Evolutionary conservation across 2,797 vertebrate species (phyloP).

Genomic region (Phoebastria nigripes): DNA sequence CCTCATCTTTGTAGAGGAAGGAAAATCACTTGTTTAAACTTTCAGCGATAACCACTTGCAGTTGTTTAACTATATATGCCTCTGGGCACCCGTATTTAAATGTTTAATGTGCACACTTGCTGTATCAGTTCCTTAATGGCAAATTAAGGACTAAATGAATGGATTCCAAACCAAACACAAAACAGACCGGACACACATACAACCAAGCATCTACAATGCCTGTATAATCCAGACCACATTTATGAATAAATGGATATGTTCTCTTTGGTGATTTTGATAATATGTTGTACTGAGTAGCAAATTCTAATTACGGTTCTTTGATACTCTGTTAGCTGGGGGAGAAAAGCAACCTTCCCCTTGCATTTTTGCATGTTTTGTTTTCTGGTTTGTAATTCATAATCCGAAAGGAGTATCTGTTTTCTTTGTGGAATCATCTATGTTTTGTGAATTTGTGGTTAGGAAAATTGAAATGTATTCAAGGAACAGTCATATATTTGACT

Average conservation of each 20-base stretch:
- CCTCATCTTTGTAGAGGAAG: conserved; percentile 8
- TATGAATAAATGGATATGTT: conserved; percentile 24
- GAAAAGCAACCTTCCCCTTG: not conserved
- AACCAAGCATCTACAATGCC: not conserved
- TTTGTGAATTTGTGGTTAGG: not conserved
- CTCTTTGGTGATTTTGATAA: conserved; percentile 37
- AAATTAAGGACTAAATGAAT: conserved; percentile 52
- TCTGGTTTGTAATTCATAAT: not conserved
- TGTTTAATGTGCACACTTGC: conserved; percentile 46
- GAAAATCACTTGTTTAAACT: conserved; percentile 47
- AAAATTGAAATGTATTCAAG: not conserved
- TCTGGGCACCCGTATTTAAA: conserved; percentile 29
- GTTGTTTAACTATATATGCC: conserved; percentile 20
- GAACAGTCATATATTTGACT: not conserved
- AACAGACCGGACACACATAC: conserved; percentile 21
- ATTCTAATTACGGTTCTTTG: conserved; percentile 24
- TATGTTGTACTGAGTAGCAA: not conserved
- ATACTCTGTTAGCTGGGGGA: conserved; percentile 9
- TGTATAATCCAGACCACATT: conserved; percentile 53
- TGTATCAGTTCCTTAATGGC: conserved; percentile 57
- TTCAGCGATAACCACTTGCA: conserved; percentile 24
- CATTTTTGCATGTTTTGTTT: conserved; percentile 11
- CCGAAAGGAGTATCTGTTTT: not conserved
- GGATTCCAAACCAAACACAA: conserved; percentile 58
- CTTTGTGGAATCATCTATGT: not conserved